A percentile compares a stretch with the other conserved stretches of the same genome.
These are phyloP conservation scores for Sebastes fasciatus DNA, from an alignment of 2,113 vertebrate species.

Conservation along the genomic window DNA sequence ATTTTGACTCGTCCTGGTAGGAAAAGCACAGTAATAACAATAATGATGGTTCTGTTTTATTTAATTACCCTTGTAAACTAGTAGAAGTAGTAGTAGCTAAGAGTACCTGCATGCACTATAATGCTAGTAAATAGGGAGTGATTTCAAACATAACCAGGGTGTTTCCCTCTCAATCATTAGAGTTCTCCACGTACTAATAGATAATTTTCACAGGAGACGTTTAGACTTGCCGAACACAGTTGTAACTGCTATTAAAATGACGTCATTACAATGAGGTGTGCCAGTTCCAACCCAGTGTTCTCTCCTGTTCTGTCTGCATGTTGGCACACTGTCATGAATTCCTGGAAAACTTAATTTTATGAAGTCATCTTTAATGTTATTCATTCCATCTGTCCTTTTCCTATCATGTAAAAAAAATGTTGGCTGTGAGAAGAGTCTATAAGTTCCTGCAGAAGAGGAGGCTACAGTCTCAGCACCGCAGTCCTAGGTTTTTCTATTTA, in stretches of 20 bases:
- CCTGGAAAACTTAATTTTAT: neutral
- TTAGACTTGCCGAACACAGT: neutral
- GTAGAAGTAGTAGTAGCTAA: neutral
- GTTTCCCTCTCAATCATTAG: neutral
- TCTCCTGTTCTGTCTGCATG: conserved; percentile 4
- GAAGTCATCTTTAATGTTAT: neutral
- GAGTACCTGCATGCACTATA: neutral
- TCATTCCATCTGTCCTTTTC: neutral
- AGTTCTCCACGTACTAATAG: neutral
- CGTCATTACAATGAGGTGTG: conserved; percentile 7
- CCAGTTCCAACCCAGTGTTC: neutral
- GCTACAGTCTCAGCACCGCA: no score
- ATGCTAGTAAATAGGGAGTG: neutral
- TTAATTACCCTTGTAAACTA: neutral
- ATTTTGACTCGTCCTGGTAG: neutral
- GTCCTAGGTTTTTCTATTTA: no score
- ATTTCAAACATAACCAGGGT: neutral
- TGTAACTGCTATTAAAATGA: neutral
- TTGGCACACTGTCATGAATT: neutral
- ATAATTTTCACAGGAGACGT: neutral
- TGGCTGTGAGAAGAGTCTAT: no score
- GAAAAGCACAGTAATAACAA: neutral
- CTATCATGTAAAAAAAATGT: no score
- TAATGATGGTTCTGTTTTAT: neutral
- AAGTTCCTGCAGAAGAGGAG: no score